Evolutionary conservation across 2,113 vertebrate genomes (phyloP).

Genomic region (Prietella phreatophila): DNA sequence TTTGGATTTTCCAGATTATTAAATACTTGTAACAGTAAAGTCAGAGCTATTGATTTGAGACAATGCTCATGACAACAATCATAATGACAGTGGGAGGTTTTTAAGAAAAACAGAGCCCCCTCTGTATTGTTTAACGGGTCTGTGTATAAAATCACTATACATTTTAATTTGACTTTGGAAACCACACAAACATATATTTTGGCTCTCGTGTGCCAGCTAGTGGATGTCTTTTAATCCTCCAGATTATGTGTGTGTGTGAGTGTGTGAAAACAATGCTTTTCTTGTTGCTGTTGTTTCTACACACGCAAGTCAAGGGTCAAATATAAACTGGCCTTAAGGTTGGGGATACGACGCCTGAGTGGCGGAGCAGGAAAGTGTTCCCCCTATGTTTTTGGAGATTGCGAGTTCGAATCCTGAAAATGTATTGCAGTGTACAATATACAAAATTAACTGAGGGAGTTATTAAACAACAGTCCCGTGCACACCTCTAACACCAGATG

Average conservation of each 20-base stretch:
- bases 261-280: not conserved
- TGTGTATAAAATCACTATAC: not conserved
- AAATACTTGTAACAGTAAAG: not conserved
- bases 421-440: not conserved
- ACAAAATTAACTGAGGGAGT: not conserved
- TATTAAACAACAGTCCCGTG: not conserved
- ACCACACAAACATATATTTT: not conserved
- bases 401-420: not conserved
- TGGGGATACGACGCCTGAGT: not conserved
- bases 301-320: not conserved
- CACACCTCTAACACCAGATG: not conserved
- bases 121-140: not conserved
- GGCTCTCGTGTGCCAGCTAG: not conserved
- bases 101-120: not conserved
- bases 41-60: not conserved
- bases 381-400: not conserved
- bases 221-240: not conserved
- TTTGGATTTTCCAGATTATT: not conserved
- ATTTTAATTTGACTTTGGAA: not conserved
- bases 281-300: not conserved
- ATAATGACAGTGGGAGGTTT: not conserved
- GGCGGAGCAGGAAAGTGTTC: not conserved
- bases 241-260: not conserved
- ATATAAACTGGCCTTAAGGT: not conserved
- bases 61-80: not conserved